These are phyloP conservation scores for Amphipoea oculea DNA, from an alignment of 2,888 invertebrate species.

Conservation along the genomic window DNA sequence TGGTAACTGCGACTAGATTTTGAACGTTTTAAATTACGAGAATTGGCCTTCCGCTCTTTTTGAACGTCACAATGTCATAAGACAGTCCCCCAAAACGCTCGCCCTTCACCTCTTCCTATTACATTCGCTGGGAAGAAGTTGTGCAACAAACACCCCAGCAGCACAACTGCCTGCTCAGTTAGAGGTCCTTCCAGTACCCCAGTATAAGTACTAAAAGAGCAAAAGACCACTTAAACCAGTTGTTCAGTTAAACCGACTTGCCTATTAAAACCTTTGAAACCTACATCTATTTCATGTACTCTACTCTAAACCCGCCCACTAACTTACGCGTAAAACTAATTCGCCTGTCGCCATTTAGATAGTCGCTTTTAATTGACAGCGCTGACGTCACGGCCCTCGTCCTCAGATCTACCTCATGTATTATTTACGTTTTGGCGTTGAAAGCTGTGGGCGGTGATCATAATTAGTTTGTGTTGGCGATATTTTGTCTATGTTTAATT, in stretches of 20 bases:
- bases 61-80: not conserved
- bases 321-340: conserved; percentile 69
- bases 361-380: conserved; percentile 77
- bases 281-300: conserved; percentile 1
- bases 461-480: conserved; percentile 62
- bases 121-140: not conserved
- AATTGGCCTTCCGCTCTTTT: too few species aligned
- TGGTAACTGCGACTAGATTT: too few species aligned
- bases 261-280: not conserved
- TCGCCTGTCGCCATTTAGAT: conserved; percentile 73
- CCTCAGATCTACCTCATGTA: conserved; percentile 72
- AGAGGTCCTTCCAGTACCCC: not conserved
- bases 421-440: conserved; percentile 71
- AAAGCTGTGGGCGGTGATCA: conserved; percentile 65
- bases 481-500: conserved; percentile 42
- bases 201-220: not conserved
- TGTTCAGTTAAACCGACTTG: not conserved
- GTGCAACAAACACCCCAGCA: too few species aligned
- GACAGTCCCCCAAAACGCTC: not conserved
- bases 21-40: too few species aligned
- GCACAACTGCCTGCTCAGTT: not conserved
- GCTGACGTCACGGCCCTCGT: conserved; percentile 72
- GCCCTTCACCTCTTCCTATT: not conserved
- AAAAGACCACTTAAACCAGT: not conserved
- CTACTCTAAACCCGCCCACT: conserved; percentile 48